Conservation (phyloP, 2,113 vertebrate genomes). For the Callospermophilus lateralis region DNA sequence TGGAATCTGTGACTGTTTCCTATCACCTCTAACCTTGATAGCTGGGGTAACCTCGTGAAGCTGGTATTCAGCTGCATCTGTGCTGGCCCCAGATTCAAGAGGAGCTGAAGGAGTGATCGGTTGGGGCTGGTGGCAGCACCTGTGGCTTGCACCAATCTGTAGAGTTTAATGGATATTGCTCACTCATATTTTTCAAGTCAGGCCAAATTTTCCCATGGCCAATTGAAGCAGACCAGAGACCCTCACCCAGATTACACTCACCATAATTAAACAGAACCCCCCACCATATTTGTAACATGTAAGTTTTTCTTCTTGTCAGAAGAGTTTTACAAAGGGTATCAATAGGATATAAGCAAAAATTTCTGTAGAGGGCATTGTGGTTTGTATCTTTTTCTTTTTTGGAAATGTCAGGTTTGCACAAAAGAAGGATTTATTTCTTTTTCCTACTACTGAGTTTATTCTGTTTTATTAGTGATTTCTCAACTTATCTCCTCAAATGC, state of each 20-base stretch:
- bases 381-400: too few relatives aligned
- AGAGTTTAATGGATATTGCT: background rate
- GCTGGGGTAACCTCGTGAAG: background rate
- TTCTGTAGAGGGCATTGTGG: too few relatives aligned
- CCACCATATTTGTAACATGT: too few relatives aligned
- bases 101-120: background rate
- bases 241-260: too few relatives aligned
- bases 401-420: too few relatives aligned
- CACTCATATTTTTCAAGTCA: background rate
- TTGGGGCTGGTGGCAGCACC: rapidly evolving
- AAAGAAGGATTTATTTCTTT: too few relatives aligned
- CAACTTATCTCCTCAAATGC: background rate
- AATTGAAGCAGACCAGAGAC: background rate
- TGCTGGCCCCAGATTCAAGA: background rate
- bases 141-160: background rate
- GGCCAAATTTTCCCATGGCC: background rate
- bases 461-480: background rate
- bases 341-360: too few relatives aligned
- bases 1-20: background rate
- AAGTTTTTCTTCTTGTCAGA: too few relatives aligned
- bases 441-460: background rate
- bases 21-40: rapidly evolving
- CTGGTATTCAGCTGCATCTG: background rate
- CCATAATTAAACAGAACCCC: too few relatives aligned
- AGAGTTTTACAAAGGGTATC: too few relatives aligned